Percentiles rank a stretch among this genome's conserved stretches.
Conservation (phyloP, 2,113 vertebrate species). For the Tyto alba region DNA sequence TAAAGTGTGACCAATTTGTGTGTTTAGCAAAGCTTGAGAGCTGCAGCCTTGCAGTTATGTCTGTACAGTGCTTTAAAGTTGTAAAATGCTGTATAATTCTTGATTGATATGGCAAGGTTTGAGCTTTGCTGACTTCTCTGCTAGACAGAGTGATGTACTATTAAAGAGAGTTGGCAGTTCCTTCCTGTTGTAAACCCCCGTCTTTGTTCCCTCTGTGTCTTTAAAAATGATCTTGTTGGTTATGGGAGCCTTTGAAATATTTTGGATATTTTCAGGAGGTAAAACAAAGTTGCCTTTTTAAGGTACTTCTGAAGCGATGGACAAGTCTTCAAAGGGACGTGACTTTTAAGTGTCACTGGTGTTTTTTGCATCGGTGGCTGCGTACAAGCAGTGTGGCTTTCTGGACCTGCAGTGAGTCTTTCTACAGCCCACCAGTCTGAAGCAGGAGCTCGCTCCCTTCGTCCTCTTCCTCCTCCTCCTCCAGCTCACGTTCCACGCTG, state of each 20-base stretch:
- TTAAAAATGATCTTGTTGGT: neutral
- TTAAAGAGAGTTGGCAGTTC: constrained; percentile 40
- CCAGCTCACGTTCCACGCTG: neutral
- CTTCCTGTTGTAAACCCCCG: neutral
- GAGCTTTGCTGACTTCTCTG: neutral
- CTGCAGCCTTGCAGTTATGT: neutral
- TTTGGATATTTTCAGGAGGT: neutral
- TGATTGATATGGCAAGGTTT: neutral
- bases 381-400: neutral
- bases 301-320: neutral
- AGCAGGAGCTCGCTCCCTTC: neutral
- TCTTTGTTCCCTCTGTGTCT: neutral
- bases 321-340: neutral
- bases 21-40: neutral
- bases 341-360: neutral
- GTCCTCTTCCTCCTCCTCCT: neutral
- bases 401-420: neutral
- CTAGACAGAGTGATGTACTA: neutral
- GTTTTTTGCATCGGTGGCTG: neutral
- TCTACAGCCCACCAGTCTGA: neutral
- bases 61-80: neutral
- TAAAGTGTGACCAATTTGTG: neutral
- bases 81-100: neutral
- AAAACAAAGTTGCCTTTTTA: neutral
- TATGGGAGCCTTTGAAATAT: neutral